Conservation (phyloP, 92 coral and sea anemone species). For the Palythoa grandiflora region DNA sequence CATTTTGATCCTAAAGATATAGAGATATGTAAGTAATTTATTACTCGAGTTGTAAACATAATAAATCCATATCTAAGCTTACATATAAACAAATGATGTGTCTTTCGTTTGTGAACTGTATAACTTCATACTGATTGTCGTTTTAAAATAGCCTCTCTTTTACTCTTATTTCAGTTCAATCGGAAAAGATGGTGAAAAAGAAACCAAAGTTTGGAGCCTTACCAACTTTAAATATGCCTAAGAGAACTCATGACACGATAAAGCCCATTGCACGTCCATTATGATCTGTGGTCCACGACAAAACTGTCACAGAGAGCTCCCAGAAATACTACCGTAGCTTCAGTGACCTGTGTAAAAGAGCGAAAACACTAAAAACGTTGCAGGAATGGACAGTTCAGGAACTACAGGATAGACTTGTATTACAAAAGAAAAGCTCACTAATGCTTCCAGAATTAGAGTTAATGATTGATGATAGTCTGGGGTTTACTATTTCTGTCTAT, state of each 20-base stretch:
- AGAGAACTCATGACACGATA: constrained; percentile 41
- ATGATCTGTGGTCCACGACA: constrained; percentile 32
- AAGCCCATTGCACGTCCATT: constrained; percentile 5
- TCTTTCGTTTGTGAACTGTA: neutral
- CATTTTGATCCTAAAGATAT: constrained; percentile 57
- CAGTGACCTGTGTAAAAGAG: neutral
- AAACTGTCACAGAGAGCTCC: neutral
- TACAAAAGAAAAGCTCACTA: constrained; percentile 15
- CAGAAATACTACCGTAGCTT: constrained; percentile 14
- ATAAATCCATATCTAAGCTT: neutral
- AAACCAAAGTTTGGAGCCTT: constrained; percentile 63
- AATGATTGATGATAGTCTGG: constrained; percentile 68
- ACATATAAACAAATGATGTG: neutral
- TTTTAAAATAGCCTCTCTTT: neutral
- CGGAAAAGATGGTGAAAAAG: constrained; percentile 63
- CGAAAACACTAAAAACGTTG: constrained; percentile 8
- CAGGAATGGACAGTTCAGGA: constrained; percentile 51
- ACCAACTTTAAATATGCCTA: constrained; percentile 53
- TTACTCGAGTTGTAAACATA: neutral
- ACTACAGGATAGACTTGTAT: constrained; percentile 55
- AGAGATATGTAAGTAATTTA: constrained; percentile 53
- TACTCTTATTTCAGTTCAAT: constrained; percentile 44
- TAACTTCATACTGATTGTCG: neutral
- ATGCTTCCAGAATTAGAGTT: constrained; percentile 62
- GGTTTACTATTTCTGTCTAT: constrained; percentile 59